Evolutionary conservation across 2,888 invertebrate species (phyloP).

Genomic region (Cataglyphis altisquamis): DNA sequence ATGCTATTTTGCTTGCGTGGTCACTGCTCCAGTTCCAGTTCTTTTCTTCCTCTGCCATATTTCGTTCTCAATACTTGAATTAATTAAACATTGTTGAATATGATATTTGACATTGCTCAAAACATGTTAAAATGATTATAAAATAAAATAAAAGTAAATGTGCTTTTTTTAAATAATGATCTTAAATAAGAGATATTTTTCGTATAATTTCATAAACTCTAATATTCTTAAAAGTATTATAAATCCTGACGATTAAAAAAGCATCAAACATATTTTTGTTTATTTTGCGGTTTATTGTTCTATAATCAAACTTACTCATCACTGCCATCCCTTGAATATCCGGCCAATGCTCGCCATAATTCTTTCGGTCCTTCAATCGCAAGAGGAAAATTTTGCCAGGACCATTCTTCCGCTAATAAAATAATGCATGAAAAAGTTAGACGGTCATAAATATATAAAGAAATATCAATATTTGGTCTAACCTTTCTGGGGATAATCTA

Average conservation of each 20-base stretch:
- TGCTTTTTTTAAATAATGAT: neutral
- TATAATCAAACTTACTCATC: conserved; percentile 76
- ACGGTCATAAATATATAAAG: neutral
- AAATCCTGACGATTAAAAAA: neutral
- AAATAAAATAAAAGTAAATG: neutral
- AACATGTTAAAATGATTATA: conserved; percentile 3
- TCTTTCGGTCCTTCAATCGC: conserved; percentile 83
- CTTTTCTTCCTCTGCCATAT: conserved; percentile 80
- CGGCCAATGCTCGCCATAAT: conserved; percentile 82
- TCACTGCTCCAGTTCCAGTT: conserved; percentile 59
- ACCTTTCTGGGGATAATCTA: conserved; percentile 69
- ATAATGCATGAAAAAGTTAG: neutral
- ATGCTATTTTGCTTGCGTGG: conserved; percentile 53
- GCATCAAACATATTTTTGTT: neutral
- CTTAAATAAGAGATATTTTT: neutral
- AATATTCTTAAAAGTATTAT: conserved; percentile 1
- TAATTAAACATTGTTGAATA: conserved; percentile 25
- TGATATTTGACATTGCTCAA: neutral
- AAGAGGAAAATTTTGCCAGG: conserved; percentile 82
- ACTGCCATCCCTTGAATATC: conserved; percentile 77
- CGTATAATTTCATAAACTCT: neutral
- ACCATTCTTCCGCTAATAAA: conserved; percentile 63
- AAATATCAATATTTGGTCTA: conserved; percentile 22
- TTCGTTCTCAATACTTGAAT: conserved; percentile 78
- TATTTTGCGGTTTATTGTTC: neutral